Conservation (phyloP, 2,113 vertebrate species). For the Notiomystis cincta region DNA sequence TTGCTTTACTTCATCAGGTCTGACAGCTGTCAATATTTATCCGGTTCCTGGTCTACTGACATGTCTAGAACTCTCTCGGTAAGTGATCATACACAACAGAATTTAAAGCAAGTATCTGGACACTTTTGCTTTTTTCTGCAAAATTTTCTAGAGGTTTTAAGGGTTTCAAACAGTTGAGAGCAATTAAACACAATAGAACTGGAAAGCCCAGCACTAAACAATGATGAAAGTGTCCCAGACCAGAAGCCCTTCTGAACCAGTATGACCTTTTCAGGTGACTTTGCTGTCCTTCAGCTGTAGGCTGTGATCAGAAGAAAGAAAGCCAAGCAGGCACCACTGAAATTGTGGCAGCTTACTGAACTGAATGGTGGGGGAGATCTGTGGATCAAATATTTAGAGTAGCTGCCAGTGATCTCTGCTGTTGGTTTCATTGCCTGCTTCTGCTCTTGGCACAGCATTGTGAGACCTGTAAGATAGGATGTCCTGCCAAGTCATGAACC, state of each 20-base stretch:
- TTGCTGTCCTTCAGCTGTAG: background rate
- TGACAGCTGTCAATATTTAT: slow-evolving; percentile 86
- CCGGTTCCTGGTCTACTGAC: slow-evolving; percentile 86
- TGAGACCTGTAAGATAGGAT: background rate
- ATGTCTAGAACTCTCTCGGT: slow-evolving; percentile 89
- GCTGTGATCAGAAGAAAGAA: background rate
- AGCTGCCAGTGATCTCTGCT: background rate
- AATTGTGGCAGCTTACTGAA: background rate
- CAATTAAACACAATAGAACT: background rate
- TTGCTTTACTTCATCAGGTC: slow-evolving; percentile 73
- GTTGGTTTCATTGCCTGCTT: fast-evolving
- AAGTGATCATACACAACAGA: slow-evolving; percentile 62
- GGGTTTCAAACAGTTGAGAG: background rate
- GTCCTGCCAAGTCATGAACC: background rate
- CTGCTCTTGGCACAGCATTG: background rate
- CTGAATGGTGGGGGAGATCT: background rate
- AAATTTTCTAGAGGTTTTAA: background rate
- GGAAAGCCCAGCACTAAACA: background rate
- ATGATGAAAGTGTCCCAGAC: background rate
- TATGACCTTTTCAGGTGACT: background rate
- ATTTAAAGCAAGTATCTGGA: background rate
- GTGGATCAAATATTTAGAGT: background rate
- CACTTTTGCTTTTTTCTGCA: background rate
- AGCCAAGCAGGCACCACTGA: background rate
- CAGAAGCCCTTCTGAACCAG: background rate